A percentile compares a stretch with the other conserved stretches of the same genome.
These are phyloP conservation scores for Cyclopterus lumpus DNA, from an alignment of 2,797 vertebrate species.

Conservation along the genomic window DNA sequence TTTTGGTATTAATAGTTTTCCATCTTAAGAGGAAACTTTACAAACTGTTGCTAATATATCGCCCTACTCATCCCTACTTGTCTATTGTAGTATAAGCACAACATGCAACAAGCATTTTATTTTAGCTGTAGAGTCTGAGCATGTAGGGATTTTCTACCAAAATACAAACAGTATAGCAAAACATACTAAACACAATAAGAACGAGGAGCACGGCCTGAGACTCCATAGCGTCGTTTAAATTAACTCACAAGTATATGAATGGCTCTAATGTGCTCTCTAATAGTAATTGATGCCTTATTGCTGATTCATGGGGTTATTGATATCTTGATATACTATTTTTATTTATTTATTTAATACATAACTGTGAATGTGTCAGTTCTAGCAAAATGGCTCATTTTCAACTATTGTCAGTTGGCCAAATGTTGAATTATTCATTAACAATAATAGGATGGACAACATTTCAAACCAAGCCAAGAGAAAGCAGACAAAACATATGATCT, in stretches of 20 bases:
- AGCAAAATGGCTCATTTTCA: neutral
- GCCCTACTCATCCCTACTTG: neutral
- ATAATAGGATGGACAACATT: neutral
- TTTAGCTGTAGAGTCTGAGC: neutral
- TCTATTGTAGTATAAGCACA: neutral
- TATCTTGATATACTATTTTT: neutral
- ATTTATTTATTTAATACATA: neutral
- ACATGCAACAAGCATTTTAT: neutral
- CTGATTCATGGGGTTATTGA: neutral
- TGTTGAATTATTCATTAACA: neutral
- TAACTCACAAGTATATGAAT: neutral
- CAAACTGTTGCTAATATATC: neutral
- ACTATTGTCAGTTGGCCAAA: neutral
- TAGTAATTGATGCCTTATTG: neutral
- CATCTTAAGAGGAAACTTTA: neutral
- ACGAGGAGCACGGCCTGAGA: neutral
- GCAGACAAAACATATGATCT: neutral
- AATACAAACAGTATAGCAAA: neutral
- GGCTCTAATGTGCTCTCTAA: neutral
- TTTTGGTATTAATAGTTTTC: conserved; percentile 1
- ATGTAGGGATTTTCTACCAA: neutral
- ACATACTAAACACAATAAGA: neutral
- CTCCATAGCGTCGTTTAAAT: neutral
- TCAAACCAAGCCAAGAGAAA: conserved; percentile 2
- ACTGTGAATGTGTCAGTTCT: neutral